phyloP scores from a whole-genome alignment of 2,888 invertebrate genomes.

The Ptilodon capucinus region DNA sequence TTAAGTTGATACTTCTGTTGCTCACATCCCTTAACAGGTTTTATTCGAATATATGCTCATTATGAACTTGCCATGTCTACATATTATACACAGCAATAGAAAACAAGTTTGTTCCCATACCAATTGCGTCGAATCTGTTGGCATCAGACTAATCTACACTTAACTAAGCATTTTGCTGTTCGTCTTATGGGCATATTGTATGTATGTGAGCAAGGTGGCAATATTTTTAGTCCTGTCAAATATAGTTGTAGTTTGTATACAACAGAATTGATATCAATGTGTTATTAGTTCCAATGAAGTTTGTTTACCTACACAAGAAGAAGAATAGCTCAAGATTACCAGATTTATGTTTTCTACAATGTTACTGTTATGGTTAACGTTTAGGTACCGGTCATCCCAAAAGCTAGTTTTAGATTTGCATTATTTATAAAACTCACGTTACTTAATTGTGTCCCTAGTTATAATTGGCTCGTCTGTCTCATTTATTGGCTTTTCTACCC shows the following conservation, averaged over 20 bases:
- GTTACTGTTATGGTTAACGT: conserved; percentile 31
- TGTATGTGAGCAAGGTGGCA: neutral
- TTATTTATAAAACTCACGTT: conserved; percentile 46
- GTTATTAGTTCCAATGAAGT: conserved; percentile 16
- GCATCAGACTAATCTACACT: too few relatives aligned
- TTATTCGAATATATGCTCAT: neutral
- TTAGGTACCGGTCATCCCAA: conserved; percentile 16
- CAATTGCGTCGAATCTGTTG: too few relatives aligned
- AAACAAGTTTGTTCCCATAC: neutral
- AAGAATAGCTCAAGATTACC: conserved; percentile 36
- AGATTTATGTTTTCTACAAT: conserved; percentile 28
- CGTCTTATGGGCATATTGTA: too few relatives aligned
- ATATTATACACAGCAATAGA: neutral
- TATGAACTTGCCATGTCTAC: neutral
- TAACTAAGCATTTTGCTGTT: too few relatives aligned
- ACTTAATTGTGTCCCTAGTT: conserved; percentile 54
- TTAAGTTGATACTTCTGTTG: neutral
- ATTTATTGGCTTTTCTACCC: conserved; percentile 17
- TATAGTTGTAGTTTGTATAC: too few relatives aligned
- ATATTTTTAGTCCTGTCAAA: too few relatives aligned
- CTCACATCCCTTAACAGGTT: neutral
- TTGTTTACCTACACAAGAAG: conserved; percentile 14
- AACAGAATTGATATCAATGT: conserved; percentile 5
- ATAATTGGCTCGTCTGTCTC: conserved; percentile 36
- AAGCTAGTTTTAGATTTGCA: conserved; percentile 25